Evolutionary conservation across 2,888 invertebrate genomes (phyloP).

Genomic region (Tetragnatha montana): DNA sequence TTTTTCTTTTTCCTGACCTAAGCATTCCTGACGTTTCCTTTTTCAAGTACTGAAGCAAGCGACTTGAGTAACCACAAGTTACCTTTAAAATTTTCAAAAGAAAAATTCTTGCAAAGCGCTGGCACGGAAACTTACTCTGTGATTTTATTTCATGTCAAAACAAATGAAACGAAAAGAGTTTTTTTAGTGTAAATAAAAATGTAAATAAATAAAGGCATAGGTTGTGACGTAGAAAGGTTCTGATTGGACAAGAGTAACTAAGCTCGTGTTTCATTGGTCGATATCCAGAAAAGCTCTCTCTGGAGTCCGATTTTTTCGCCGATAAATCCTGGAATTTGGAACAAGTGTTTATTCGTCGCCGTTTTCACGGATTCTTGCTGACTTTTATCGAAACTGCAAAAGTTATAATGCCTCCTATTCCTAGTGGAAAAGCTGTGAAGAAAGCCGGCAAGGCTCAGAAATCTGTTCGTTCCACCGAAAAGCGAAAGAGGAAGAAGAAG

Average conservation of each 20-base stretch:
- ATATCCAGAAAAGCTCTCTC: neutral
- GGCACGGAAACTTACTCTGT: too few species aligned
- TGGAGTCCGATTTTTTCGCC: constrained; percentile 4
- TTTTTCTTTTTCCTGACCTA: too few species aligned
- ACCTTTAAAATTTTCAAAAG: too few species aligned
- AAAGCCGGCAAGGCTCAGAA: constrained; percentile 79
- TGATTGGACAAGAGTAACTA: constrained; percentile 8
- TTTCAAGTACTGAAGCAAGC: too few species aligned
- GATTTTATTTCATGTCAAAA: neutral
- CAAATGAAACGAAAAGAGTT: neutral
- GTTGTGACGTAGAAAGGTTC: neutral
- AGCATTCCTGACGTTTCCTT: too few species aligned
- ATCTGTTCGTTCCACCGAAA: constrained; percentile 80
- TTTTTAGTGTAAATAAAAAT: neutral
- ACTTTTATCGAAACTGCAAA: neutral
- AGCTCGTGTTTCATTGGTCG: neutral
- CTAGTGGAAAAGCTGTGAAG: constrained; percentile 74
- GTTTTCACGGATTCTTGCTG: neutral
- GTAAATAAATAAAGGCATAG: neutral
- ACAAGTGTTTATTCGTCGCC: constrained; percentile 6
- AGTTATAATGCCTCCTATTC: constrained; percentile 72
- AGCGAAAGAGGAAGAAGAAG: constrained; percentile 79
- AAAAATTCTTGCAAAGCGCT: too few species aligned
- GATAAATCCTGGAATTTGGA: neutral
- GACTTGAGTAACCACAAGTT: too few species aligned